Base-by-base conservation (phyloP, 2,113 vertebrate species). In the Eulemur macaco region DNA sequence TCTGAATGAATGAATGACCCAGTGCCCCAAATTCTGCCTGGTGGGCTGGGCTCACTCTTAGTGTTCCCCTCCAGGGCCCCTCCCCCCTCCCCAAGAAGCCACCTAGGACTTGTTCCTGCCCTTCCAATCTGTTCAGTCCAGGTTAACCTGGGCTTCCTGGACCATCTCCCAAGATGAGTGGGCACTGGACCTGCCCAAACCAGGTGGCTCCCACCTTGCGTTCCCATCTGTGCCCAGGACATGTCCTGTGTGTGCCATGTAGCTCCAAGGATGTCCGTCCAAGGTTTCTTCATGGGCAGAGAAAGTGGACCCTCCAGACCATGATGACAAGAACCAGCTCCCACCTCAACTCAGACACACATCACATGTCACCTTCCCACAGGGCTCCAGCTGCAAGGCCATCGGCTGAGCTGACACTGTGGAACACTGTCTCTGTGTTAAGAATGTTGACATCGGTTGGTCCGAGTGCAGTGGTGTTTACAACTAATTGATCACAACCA, bases 361-460 rank as follows among this genome's bases (percentile, higher is more conserved):
- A 37, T 0, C 10, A 37, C 27, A 37, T 0, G 0, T 21, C 21
- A 4, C 52, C 83, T 71, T 63, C 76, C 66, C 88, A 20, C n/a
- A 31, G 47, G 47, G 64, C 21, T 42, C 47, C 14, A 1, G 60
- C 21, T 20, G 3, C 31, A 14, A 42, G 58, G 63, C 50, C 20
- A 0, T 37, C 4, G 1, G 14, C 74, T 17, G 13, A 13, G 45
- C 29, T 18, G 76, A 47, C 3, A 1, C 0, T 10, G 11, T n/a
- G 7, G 42, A 39, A 14, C 7, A 1, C 54, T 5, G 5, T n/a
- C 27, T 27, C 52, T 29, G 15, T 2, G 0, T 23, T 58, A 52
- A 60, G 60, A 71, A 29, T 5, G 17, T 14, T 56, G 42, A 31
- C 2, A 0, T 3, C 27, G 37, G 37, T 37, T 37, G 37, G 37